A percentile compares a stretch with the other conserved stretches of the same genome.
These are phyloP conservation scores for Cisticola juncidis DNA, from an alignment of 2,113 vertebrate genomes.

Conservation along the genomic window DNA sequence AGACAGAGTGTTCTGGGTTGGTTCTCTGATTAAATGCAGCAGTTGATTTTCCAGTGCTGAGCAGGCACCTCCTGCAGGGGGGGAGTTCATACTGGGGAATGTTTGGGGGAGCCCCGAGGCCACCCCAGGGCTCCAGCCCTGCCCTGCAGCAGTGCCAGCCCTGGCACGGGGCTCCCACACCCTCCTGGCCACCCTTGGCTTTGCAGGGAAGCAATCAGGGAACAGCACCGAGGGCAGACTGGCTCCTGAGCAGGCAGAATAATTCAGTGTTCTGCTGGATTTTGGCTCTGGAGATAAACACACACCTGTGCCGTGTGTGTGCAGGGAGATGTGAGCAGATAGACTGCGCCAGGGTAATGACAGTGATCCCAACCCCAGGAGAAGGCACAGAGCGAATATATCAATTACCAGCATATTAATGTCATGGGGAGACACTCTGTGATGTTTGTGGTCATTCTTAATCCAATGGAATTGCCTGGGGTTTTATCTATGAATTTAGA, in stretches of 20 bases:
- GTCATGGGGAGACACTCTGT: constrained; percentile 9
- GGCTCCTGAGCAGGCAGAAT: not conserved
- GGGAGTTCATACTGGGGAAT: fast-evolving
- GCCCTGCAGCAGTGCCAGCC: too few relatives aligned
- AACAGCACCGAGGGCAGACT: not conserved
- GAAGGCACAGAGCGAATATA: not conserved
- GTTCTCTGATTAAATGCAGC: not conserved
- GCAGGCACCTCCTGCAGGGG: not conserved
- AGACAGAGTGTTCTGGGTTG: too few relatives aligned
- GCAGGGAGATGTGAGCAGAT: not conserved
- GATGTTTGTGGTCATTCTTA: constrained; percentile 51
- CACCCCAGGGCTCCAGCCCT: fast-evolving
- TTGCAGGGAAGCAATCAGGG: not conserved
- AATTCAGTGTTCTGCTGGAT: not conserved
- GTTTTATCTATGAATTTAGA: constrained; percentile 39
- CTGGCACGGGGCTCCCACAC: not conserved
- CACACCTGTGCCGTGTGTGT: not conserved
- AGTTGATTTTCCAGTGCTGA: not conserved
- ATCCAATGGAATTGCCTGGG: constrained; percentile 6
- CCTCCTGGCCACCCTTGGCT: not conserved
- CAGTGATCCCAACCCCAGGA: not conserved
- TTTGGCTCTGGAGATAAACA: not conserved
- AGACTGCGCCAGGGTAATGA: not conserved
- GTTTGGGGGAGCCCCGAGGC: not conserved
- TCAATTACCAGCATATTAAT: constrained; percentile 5